Percentiles rank a stretch among this genome's conserved stretches.
Conservation (phyloP, 2,113 vertebrate genomes). For the Vulpes ferrilata region DNA sequence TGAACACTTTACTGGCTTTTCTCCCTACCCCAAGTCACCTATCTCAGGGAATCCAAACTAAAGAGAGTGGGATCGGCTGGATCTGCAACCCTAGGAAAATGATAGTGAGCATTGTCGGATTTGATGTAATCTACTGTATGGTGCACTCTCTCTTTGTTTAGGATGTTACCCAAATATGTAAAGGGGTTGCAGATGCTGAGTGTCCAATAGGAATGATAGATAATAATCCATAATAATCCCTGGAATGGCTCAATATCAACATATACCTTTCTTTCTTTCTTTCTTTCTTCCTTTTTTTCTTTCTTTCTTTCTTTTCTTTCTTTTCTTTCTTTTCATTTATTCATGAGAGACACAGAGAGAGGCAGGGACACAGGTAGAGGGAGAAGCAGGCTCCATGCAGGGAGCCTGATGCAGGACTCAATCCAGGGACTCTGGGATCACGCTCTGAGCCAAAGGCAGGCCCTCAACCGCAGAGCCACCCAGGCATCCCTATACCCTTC, state of each 20-base stretch:
- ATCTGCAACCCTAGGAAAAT: not conserved
- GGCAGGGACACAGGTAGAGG: too few relatives aligned
- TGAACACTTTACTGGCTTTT: conserved; percentile 8
- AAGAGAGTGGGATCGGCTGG: not conserved
- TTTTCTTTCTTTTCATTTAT: not conserved
- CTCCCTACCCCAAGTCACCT: not conserved
- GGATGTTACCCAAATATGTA: not conserved
- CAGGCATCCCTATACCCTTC: not conserved
- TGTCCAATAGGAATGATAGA: not conserved
- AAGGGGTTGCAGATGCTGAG: not conserved
- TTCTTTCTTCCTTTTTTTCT: too few relatives aligned
- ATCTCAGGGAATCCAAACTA: conserved; percentile 25
- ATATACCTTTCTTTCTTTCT: not conserved
- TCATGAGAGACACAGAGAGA: too few relatives aligned
- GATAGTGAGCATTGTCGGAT: not conserved
- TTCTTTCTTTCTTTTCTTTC: not conserved
- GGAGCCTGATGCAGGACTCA: too few relatives aligned
- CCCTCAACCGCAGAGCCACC: too few relatives aligned
- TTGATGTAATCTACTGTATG: not conserved
- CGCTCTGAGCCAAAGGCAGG: too few relatives aligned
- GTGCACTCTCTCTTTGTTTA: not conserved
- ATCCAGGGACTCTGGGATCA: too few relatives aligned
- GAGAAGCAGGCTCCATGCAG: too few relatives aligned
- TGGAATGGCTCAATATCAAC: not conserved
- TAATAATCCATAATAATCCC: not conserved